A percentile compares a stretch with the other conserved stretches of the same genome.
These are phyloP conservation scores for Euleptes europaea DNA, from an alignment of 2,113 vertebrate species.

Conservation along the genomic window DNA sequence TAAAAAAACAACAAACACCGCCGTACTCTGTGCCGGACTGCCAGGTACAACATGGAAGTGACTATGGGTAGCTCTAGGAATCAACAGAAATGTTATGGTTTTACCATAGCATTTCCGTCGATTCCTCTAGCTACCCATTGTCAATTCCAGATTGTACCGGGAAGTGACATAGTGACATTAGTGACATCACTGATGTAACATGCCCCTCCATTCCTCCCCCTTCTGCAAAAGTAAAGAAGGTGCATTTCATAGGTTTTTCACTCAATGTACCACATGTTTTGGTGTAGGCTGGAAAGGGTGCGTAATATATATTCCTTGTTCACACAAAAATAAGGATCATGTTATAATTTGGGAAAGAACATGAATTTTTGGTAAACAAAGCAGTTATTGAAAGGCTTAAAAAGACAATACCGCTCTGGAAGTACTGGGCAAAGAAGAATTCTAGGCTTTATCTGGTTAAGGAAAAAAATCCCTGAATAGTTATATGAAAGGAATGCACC, in stretches of 20 bases:
- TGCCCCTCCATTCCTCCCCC: background rate
- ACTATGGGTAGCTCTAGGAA: too few species aligned
- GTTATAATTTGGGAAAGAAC: background rate
- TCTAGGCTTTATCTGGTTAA: background rate
- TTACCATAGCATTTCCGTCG: too few species aligned
- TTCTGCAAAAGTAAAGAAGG: background rate
- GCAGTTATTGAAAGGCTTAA: background rate
- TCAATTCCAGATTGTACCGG: too few species aligned
- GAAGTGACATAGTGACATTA: too few species aligned
- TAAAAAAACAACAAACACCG: too few species aligned
- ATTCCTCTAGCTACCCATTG: too few species aligned
- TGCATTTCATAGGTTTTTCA: background rate
- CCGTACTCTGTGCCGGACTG: too few species aligned
- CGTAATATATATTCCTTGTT: background rate
- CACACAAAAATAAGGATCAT: background rate
- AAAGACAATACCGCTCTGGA: fast-evolving
- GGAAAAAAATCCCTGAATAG: background rate
- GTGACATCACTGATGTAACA: too few species aligned
- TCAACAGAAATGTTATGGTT: too few species aligned
- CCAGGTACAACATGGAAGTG: too few species aligned
- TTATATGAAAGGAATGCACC: background rate
- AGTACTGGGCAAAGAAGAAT: background rate
- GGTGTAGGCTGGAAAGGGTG: background rate
- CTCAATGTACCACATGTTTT: background rate
- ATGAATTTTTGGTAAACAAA: background rate